Percentiles rank a stretch among this genome's conserved stretches.
These are phyloP conservation scores for Molothrus ater DNA, from an alignment of 2,797 vertebrate species.

Conservation along the genomic window DNA sequence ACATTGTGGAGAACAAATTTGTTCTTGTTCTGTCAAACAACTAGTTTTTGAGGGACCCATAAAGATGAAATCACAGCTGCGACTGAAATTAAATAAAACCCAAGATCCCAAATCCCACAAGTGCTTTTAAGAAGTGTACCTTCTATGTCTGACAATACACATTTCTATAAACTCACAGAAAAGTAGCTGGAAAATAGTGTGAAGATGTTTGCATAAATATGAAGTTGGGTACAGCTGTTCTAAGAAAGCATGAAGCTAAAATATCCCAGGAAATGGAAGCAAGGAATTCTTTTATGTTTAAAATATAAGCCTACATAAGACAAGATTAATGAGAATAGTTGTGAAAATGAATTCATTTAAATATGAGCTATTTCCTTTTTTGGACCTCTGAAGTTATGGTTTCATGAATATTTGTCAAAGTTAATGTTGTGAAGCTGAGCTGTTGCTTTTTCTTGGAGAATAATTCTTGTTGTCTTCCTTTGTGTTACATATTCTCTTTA, in stretches of 20 bases:
- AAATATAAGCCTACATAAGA: slow-evolving; percentile 40
- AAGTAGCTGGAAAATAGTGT: not conserved
- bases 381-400: slow-evolving; percentile 12
- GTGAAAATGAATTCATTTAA: slow-evolving; percentile 63
- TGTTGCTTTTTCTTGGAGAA: slow-evolving; percentile 44
- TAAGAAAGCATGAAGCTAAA: slow-evolving; percentile 34
- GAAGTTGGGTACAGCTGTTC: slow-evolving; percentile 30
- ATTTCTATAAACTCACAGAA: not conserved
- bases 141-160: not conserved
- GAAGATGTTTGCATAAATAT: slow-evolving; percentile 30
- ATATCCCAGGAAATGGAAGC: slow-evolving; percentile 37
- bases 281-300: slow-evolving; percentile 34
- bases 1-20: not conserved
- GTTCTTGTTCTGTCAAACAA: not conserved
- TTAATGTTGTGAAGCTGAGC: slow-evolving; percentile 58
- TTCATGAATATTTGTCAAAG: slow-evolving; percentile 70
- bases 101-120: not conserved
- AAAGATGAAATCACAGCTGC: not conserved
- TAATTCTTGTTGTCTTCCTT: slow-evolving; percentile 35
- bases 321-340: slow-evolving; percentile 54
- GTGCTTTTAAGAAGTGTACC: not conserved
- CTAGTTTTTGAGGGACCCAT: not conserved
- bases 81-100: not conserved
- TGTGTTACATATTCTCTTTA: slow-evolving; percentile 41
- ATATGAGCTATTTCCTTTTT: slow-evolving; percentile 26